Percentiles rank a stretch among this genome's conserved stretches.
Conservation (phyloP, 2,113 vertebrate species). For the Echinops telfairi region DNA sequence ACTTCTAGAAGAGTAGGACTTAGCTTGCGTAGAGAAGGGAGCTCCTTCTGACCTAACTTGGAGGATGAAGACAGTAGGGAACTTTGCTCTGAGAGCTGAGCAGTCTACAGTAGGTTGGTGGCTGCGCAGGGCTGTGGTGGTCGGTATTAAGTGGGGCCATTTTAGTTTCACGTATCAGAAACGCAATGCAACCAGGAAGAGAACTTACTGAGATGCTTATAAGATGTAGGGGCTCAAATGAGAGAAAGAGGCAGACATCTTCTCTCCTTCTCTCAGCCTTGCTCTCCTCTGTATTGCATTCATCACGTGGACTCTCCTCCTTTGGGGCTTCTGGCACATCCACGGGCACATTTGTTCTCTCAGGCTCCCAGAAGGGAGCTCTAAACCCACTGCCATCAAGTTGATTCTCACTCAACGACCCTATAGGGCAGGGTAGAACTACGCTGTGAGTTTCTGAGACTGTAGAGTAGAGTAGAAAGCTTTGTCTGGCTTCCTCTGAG, state of each 20-base stretch:
- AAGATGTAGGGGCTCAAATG: background rate
- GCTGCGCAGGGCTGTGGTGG: too few species aligned
- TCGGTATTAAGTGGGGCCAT: background rate
- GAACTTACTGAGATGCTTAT: background rate
- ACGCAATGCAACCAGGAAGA: background rate
- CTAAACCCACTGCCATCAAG: too few species aligned
- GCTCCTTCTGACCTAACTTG: background rate
- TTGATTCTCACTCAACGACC: too few species aligned
- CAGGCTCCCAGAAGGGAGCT: constrained; percentile 1
- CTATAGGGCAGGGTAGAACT: too few species aligned
- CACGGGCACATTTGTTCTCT: background rate
- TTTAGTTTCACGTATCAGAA: constrained; percentile 17
- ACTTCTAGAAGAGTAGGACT: too few species aligned
- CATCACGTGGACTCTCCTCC: background rate
- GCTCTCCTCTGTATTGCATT: background rate
- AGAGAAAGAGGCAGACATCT: background rate
- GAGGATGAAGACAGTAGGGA: too few species aligned
- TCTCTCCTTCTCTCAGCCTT: background rate
- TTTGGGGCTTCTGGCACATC: background rate
- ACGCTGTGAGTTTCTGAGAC: too few species aligned
- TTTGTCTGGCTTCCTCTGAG: too few species aligned
- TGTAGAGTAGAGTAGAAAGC: too few species aligned
- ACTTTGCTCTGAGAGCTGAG: background rate
- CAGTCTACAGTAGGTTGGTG: background rate
- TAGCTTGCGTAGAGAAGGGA: background rate